These are phyloP conservation scores for Labeo catla DNA, from an alignment of 2,113 vertebrate genomes.

Conservation along the genomic window DNA sequence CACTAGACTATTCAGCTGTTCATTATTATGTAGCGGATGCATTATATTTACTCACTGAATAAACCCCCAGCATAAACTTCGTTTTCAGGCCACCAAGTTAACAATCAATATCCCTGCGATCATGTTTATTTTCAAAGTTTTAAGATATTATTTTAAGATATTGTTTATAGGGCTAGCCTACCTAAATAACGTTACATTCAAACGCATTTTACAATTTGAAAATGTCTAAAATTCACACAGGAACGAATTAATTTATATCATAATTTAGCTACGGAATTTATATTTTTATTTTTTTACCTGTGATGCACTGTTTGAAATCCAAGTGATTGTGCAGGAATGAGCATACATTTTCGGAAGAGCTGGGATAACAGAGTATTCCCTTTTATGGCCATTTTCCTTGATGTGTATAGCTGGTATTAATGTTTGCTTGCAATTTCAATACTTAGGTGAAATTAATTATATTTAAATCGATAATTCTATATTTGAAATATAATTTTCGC, in stretches of 20 bases:
- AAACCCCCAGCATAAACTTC: background rate
- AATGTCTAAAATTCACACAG: background rate
- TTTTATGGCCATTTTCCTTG: background rate
- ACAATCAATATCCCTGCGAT: background rate
- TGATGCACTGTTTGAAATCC: background rate
- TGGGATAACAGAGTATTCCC: background rate
- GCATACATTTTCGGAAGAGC: background rate
- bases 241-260: background rate
- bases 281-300: background rate
- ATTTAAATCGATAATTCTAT: background rate
- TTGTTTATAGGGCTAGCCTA: background rate
- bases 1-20: background rate
- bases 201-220: background rate
- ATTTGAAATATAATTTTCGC: background rate
- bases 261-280: background rate
- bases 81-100: background rate
- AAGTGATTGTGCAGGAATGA: background rate
- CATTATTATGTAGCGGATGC: background rate
- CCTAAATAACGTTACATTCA: background rate
- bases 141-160: background rate
- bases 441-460: background rate
- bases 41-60: background rate
- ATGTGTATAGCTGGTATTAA: background rate
- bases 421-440: background rate
- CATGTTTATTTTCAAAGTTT: background rate